Base-by-base conservation (phyloP, 2,113 vertebrate species). In the Leptosomus discolor region DNA sequence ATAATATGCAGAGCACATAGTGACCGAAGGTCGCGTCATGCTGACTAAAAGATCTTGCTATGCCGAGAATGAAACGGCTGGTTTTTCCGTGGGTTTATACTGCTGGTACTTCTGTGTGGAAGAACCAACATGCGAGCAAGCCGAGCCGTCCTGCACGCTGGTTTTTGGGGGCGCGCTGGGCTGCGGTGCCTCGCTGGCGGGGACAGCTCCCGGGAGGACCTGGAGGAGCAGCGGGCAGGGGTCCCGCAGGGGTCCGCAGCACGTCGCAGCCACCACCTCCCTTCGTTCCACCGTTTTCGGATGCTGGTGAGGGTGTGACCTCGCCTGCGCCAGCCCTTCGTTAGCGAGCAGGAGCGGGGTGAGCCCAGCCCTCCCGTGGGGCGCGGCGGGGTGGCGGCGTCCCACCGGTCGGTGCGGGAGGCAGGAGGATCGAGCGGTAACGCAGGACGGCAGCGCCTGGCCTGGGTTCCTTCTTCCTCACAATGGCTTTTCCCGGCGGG, bases 371-470 rank as follows among this genome's bases (percentile, higher is more conserved):
- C 54, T 32, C 10, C 32, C 32, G 7, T 57, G 12, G 54, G 53
- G 8, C 27, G n/a, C 18, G 27, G 29, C 26, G 13, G 84, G 75
- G n/a, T 94, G 96, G 85, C 63, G 36, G 32, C 48, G 77, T 87
- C 73, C 84, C 85, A 32, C 41, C 54, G 76, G 74, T 96, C 90
- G 78, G 77, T 83, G 85, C 1, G 2, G 54, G 64, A 86, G 82
- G 48, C 34, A 81, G 90, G 58, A 68, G 92, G 68, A 64, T 85
- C 22, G 71, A 88, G 92, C 92, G 73, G 94, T 80, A 89, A 89
- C 89, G 68, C 86, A 94, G 89, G 80, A 65, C 45, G 56, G 74
- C 88, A 91, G 85, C 32, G 48, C 50, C 39, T 2, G 60, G 22
- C 32, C 41, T 27, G 23, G 46, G 43, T 53, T 87, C 5, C 8